Evolutionary conservation across 2,888 invertebrate genomes (phyloP), one percentile per base, ranked within the genome.

Genomic region (Anaspis maculata): DNA sequence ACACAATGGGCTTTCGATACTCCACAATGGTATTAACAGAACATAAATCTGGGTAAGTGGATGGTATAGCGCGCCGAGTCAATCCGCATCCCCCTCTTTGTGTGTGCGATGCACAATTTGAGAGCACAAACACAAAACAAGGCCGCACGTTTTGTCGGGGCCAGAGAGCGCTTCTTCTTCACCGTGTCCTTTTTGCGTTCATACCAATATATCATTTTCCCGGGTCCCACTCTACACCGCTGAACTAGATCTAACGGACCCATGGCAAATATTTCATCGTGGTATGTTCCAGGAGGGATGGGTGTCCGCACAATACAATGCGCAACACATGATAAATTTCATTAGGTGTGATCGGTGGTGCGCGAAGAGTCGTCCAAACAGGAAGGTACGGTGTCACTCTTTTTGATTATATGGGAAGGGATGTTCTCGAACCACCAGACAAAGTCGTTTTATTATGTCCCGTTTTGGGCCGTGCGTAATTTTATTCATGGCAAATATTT

Each of bases 1-100:
- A 61, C 59, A 63, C 59, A 61, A 63, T 54, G 54, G 59, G 58
- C 56, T 52, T 49, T 59, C 59, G 55, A 60, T 57, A 48, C 34
- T 48, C 51, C 40, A 61, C 58, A 60, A 61, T 59, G 41, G 59
- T 52, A 62, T 62, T 62, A 62, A 59, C 60, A 60, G 58, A 42
- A 61, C 60, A 63, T 64, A 64, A 64, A 64, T 64, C 61, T 60
- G 45, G 42, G 51, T 54, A 58, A 60, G 52, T 57, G 57, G 52
- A 54, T 56, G 48, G 13, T 15, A 19, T n/a, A n/a, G n/a, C n/a
- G 29, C 15, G 34, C 42, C 34, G 44, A 54, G 55, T 57, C 59
- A 55, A 58, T 59, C 56, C 48, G 51, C 56, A 54, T 51, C 53
- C 49, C 4, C 5, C 47, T 40, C 42, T 29, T 46, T 46, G 34